Percentiles rank a stretch among this genome's conserved stretches.
These are phyloP conservation scores for Hemibagrus wyckioides DNA, from an alignment of 2,113 vertebrate genomes.

Conservation along the genomic window DNA sequence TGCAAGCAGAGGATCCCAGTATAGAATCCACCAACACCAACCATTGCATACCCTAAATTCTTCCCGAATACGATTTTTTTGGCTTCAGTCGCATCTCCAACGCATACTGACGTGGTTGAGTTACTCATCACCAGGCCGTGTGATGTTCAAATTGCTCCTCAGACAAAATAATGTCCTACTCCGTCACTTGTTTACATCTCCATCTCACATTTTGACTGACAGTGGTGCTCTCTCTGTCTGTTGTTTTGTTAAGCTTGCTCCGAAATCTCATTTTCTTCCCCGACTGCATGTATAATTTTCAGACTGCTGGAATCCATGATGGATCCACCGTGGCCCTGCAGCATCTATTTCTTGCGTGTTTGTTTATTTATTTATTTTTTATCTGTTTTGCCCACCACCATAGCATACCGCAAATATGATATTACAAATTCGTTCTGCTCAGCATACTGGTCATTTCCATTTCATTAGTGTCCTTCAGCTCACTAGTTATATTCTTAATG, in stretches of 20 bases:
- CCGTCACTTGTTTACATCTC: not conserved
- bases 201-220: not conserved
- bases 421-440: conserved; percentile 43
- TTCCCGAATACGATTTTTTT: not conserved
- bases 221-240: not conserved
- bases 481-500: conserved; percentile 40
- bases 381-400: no score
- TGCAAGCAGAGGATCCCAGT: not conserved
- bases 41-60: no score
- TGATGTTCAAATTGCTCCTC: not conserved
- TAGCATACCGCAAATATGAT: conserved; percentile 19
- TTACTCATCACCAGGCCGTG: not conserved
- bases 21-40: not conserved
- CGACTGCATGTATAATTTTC: not conserved
- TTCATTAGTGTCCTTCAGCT: conserved; percentile 45
- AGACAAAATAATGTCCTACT: not conserved
- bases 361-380: not conserved
- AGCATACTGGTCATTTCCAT: conserved; percentile 21
- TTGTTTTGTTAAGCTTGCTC: not conserved
- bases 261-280: not conserved
- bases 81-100: not conserved
- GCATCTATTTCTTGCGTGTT: not conserved
- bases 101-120: not conserved
- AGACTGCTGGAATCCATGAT: not conserved
- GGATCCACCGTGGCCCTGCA: no score